Conservation (phyloP, 2,797 vertebrate genomes). For the Halcyon chelicuti region DNA sequence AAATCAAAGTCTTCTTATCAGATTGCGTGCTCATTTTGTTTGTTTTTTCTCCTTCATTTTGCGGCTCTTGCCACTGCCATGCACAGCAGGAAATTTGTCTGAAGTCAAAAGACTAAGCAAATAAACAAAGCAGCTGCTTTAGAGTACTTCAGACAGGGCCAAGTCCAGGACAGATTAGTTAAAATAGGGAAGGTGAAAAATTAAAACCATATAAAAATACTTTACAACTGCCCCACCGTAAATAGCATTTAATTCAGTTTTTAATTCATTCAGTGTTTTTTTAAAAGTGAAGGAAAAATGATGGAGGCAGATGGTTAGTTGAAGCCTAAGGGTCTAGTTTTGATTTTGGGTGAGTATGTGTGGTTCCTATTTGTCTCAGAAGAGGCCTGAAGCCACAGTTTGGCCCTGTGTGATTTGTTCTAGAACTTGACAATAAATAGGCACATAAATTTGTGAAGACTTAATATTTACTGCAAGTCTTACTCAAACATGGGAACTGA, state of each 20-base stretch:
- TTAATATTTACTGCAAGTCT: neutral
- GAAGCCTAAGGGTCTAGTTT: neutral
- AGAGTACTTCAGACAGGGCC: neutral
- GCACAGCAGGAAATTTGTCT: conserved; percentile 27
- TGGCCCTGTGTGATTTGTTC: neutral
- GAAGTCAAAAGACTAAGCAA: conserved; percentile 41
- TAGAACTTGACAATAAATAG: neutral
- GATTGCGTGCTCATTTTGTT: conserved; percentile 25
- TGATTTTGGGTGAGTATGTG: neutral
- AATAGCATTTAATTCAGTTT: neutral
- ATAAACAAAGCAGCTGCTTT: conserved; percentile 40
- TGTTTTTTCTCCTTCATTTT: conserved; percentile 31
- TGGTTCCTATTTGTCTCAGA: neutral
- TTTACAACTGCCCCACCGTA: neutral
- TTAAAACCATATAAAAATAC: neutral
- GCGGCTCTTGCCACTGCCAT: neutral
- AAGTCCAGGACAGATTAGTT: neutral
- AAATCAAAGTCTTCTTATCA: conserved; percentile 10
- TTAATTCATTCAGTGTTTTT: neutral
- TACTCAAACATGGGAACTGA: neutral
- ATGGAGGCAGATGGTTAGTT: neutral
- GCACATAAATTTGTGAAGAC: neutral
- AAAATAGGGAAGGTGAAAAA: neutral
- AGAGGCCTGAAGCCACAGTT: neutral
- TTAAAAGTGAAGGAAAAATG: neutral